Conservation (phyloP, 2,113 vertebrate species). For the Cepphus grylle region DNA sequence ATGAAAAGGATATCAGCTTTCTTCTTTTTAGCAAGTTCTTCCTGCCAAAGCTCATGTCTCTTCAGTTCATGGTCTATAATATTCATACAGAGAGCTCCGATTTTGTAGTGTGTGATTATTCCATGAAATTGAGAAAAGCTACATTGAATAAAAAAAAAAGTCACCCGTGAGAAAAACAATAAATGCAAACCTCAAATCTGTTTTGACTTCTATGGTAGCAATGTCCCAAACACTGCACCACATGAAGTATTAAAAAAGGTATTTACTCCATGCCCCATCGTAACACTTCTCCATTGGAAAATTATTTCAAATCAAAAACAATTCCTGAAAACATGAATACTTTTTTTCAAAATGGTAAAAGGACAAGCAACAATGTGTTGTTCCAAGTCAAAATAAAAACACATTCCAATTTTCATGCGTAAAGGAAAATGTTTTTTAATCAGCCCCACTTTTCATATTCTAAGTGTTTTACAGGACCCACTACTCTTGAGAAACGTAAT, state of each 20-base stretch:
- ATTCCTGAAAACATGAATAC: neutral
- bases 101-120: constrained; percentile 92
- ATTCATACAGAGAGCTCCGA: constrained; percentile 91
- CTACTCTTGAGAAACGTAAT: neutral
- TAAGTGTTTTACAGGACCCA: neutral
- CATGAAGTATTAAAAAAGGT: neutral
- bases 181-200: neutral
- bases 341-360: neutral
- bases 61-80: constrained; percentile 94
- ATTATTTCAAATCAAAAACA: neutral
- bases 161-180: neutral
- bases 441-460: neutral
- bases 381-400: neutral
- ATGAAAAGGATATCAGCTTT: constrained; percentile 90
- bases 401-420: neutral
- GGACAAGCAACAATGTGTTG: neutral
- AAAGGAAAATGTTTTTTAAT: neutral
- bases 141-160: constrained; percentile 32
- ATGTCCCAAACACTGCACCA: neutral
- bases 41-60: constrained; percentile 91
- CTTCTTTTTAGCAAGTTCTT: constrained; percentile 92
- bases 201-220: neutral
- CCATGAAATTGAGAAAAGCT: constrained; percentile 94
- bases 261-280: neutral
- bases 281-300: neutral